Evolutionary conservation across 2,888 invertebrate genomes (phyloP).

Genomic region (Aleiodes testaceus): DNA sequence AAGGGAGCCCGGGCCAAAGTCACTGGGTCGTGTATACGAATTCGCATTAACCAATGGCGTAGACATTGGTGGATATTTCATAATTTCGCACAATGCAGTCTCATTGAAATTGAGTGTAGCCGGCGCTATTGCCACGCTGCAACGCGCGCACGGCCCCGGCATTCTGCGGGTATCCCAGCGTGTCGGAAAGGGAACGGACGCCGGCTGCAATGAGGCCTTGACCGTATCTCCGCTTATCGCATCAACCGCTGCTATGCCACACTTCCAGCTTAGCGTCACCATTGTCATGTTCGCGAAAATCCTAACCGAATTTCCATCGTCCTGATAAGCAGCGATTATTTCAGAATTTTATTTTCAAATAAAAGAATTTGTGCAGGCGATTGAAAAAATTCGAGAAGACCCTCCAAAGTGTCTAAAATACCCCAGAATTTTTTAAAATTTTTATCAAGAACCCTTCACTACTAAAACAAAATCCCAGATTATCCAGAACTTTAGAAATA

Average conservation of each 20-base stretch:
- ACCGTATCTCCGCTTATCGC: slow-evolving; percentile 73
- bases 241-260: slow-evolving; percentile 65
- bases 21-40: slow-evolving; percentile 13
- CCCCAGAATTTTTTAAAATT: too few species aligned
- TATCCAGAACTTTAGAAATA: too few species aligned
- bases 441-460: too few species aligned
- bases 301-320: too few species aligned
- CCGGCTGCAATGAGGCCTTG: slow-evolving; percentile 71
- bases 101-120: neutral
- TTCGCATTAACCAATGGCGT: neutral
- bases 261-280: slow-evolving; percentile 54
- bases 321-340: too few species aligned
- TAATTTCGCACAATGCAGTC: slow-evolving; percentile 1
- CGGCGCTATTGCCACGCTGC: slow-evolving; percentile 25
- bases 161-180: slow-evolving; percentile 57
- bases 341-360: too few species aligned
- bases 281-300: slow-evolving; percentile 3
- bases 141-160: slow-evolving; percentile 46
- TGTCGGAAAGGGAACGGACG: slow-evolving; percentile 71
- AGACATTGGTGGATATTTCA: neutral
- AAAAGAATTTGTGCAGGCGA: too few species aligned
- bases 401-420: too few species aligned
- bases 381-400: too few species aligned
- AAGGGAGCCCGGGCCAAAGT: slow-evolving; percentile 23
- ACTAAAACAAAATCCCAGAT: too few species aligned